phyloP scores from a whole-genome alignment of 2,888 invertebrate species.

The Tetranychus piercei region DNA sequence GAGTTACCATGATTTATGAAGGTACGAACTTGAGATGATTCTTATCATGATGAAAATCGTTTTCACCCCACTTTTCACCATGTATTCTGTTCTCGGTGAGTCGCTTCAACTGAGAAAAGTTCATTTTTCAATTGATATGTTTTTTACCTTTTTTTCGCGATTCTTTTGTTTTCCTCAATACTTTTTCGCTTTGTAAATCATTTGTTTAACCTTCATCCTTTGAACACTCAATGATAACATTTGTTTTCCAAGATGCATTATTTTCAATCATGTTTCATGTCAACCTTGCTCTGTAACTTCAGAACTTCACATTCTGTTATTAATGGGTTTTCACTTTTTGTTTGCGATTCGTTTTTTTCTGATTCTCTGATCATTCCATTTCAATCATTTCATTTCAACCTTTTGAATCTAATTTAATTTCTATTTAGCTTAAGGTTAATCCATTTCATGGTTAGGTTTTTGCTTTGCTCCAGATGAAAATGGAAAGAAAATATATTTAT shows the following conservation, averaged over 20 bases:
- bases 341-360: too few relatives aligned
- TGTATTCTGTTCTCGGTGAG: not conserved
- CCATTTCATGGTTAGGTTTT: too few relatives aligned
- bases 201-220: not conserved
- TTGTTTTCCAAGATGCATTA: too few relatives aligned
- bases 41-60: not conserved
- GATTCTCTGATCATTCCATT: too few relatives aligned
- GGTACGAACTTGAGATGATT: not conserved
- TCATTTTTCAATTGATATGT: not conserved
- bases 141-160: not conserved
- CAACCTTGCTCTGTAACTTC: too few relatives aligned
- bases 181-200: not conserved
- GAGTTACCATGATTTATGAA: not conserved
- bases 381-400: too few relatives aligned
- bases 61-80: not conserved
- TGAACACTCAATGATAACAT: not conserved
- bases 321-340: too few relatives aligned
- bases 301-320: too few relatives aligned
- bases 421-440: too few relatives aligned
- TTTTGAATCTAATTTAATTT: too few relatives aligned
- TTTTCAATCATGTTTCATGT: too few relatives aligned
- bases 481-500: not conserved
- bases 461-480: too few relatives aligned
- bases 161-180: not conserved
- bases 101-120: not conserved